Evolutionary conservation across 2,888 invertebrate genomes (phyloP).

Genomic region (Agonopterix arenella): DNA sequence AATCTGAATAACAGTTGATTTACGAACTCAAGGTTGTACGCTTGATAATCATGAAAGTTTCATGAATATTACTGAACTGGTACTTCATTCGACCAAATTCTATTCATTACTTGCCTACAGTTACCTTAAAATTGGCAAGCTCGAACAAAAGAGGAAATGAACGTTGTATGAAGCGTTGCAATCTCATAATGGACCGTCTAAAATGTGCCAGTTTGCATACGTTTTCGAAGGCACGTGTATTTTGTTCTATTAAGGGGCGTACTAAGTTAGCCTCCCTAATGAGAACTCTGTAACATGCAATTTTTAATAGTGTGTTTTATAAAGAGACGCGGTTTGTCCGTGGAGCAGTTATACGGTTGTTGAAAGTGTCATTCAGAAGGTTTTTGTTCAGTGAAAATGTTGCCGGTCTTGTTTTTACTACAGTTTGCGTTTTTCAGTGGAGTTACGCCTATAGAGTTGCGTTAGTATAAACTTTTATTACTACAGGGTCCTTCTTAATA

Average conservation of each 20-base stretch:
- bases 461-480: conserved; percentile 31
- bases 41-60: too few species aligned
- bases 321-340: conserved; percentile 24
- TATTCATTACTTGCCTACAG: too few species aligned
- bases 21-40: too few species aligned
- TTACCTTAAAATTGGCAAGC: too few species aligned
- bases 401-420: conserved; percentile 16
- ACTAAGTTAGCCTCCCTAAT: conserved; percentile 32
- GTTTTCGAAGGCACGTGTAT: conserved; percentile 9
- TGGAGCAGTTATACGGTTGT: conserved; percentile 24
- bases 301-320: conserved; percentile 43
- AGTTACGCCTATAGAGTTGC: conserved; percentile 31
- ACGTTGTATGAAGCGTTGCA: too few species aligned
- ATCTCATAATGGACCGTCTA: too few species aligned
- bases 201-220: background rate
- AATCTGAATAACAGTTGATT: too few species aligned
- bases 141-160: too few species aligned
- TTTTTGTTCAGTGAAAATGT: conserved; percentile 22
- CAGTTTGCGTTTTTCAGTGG: conserved; percentile 19
- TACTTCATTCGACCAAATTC: too few species aligned
- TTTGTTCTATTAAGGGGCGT: conserved; percentile 14
- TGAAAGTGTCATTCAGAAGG: conserved; percentile 20
- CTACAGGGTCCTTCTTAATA: background rate
- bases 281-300: conserved; percentile 36
- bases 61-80: too few species aligned